Evolutionary conservation across 2,888 invertebrate genomes (phyloP).

Genomic region (Ligdia adustata): DNA sequence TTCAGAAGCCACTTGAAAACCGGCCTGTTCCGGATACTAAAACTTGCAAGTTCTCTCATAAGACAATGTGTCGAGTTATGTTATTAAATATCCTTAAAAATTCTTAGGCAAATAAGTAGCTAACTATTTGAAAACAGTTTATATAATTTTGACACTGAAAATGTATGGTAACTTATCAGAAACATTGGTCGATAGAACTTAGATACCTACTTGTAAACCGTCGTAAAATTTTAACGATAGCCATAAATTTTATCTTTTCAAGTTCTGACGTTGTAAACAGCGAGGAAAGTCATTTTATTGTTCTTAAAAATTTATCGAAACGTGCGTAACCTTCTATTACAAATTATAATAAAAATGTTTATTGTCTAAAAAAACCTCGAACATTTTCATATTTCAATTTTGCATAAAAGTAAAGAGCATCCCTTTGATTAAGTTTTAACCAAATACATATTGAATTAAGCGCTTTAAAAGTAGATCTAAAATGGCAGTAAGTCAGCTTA

Average conservation of each 20-base stretch:
- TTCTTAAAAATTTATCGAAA: conserved; percentile 20
- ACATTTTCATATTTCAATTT: background rate
- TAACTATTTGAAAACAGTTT: too few relatives aligned
- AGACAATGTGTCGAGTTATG: too few relatives aligned
- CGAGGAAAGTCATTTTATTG: conserved; percentile 20
- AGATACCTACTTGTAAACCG: conserved; percentile 16
- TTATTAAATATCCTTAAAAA: too few relatives aligned
- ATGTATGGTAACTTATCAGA: conserved; percentile 16
- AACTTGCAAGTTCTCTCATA: too few relatives aligned
- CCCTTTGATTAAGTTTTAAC: too few relatives aligned
- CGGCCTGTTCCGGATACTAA: too few relatives aligned
- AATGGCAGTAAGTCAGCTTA: too few relatives aligned
- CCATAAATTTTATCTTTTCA: conserved; percentile 26
- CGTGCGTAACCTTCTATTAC: conserved; percentile 6
- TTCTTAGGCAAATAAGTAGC: too few relatives aligned
- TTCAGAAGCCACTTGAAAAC: too few relatives aligned
- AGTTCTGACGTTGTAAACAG: conserved; percentile 26
- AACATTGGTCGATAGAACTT: conserved; percentile 14
- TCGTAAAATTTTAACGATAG: conserved; percentile 24
- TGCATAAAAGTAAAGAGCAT: too few relatives aligned
- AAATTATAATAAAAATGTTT: conserved; percentile 3
- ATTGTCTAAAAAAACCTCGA: background rate
- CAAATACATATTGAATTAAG: too few relatives aligned
- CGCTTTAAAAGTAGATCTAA: too few relatives aligned
- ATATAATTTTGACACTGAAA: background rate